Percentiles rank a stretch among this genome's conserved stretches.
phyloP scores from a whole-genome alignment of 1,140 invertebrate species.

The Danaus melanippus region DNA sequence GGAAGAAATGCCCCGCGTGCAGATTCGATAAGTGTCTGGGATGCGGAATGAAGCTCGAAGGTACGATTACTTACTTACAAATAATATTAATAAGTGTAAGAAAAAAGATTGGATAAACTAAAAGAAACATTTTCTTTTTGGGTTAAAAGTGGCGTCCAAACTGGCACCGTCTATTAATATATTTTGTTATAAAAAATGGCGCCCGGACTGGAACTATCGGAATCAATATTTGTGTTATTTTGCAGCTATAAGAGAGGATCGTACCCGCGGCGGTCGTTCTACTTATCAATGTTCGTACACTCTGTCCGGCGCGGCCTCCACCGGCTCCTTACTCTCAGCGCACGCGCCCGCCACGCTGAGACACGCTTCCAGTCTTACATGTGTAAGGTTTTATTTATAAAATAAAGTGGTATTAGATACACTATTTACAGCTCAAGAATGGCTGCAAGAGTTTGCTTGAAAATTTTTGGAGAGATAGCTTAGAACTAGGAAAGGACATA shows the following conservation, averaged over 20 bases:
- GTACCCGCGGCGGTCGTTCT: constrained; percentile 94
- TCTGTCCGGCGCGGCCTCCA: constrained; percentile 79
- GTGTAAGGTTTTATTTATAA: no score
- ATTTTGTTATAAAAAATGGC: no score
- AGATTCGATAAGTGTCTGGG: constrained; percentile 97
- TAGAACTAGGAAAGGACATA: no score
- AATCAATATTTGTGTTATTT: not conserved
- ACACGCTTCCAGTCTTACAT: constrained; percentile 64
- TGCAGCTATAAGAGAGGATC: constrained; percentile 92
- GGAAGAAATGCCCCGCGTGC: constrained; percentile 97
- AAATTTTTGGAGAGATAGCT: no score
- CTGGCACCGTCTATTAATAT: no score
- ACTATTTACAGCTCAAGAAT: no score
- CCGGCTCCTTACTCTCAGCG: constrained; percentile 64
- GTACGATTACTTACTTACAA: constrained; percentile 54
- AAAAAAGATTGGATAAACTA: not conserved
- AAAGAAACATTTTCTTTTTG: no score
- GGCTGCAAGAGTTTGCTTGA: no score
- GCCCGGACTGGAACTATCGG: no score
- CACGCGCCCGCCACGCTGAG: constrained; percentile 53
- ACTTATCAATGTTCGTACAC: constrained; percentile 96
- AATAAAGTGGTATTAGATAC: no score
- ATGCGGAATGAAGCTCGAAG: constrained; percentile 97
- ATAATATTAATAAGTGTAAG: not conserved
- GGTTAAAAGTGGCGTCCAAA: no score